Evolutionary conservation across 2,113 vertebrate species (phyloP).

Genomic region (Amblyornis subalaris): DNA sequence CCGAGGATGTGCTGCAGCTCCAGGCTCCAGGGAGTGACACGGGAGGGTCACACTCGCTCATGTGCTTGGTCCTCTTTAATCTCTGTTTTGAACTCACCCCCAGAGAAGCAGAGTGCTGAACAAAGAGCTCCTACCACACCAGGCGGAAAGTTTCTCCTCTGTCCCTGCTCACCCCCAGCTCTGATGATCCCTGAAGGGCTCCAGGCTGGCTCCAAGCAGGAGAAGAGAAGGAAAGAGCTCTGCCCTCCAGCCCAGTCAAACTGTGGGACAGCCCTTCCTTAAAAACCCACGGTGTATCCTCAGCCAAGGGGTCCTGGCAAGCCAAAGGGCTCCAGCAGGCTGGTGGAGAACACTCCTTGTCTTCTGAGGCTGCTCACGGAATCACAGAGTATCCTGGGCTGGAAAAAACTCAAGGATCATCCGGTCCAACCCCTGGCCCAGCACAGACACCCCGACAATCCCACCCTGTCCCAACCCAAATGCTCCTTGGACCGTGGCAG

Average conservation of each 20-base stretch:
- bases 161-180: not conserved
- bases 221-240: not conserved
- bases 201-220: not conserved
- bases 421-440: not conserved
- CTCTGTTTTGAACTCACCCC: not conserved
- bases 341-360: too few relatives aligned
- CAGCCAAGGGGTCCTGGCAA: not conserved
- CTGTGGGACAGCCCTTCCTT: not conserved
- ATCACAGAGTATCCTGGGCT: not conserved
- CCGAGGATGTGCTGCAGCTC: not conserved
- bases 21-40: not conserved
- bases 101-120: not conserved
- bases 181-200: not conserved
- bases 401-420: not conserved
- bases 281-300: rapidly evolving
- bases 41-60: not conserved
- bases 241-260: not conserved
- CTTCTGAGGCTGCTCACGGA: not conserved
- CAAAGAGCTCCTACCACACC: not conserved
- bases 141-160: not conserved
- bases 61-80: not conserved
- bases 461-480: not conserved
- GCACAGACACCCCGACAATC: too few relatives aligned
- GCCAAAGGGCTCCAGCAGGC: not conserved
- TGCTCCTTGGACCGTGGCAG: not conserved